Percentiles rank a stretch among this genome's conserved stretches.
Evolutionary conservation across 2,113 vertebrate genomes (phyloP).

Genomic region (Aphyosemion australe): DNA sequence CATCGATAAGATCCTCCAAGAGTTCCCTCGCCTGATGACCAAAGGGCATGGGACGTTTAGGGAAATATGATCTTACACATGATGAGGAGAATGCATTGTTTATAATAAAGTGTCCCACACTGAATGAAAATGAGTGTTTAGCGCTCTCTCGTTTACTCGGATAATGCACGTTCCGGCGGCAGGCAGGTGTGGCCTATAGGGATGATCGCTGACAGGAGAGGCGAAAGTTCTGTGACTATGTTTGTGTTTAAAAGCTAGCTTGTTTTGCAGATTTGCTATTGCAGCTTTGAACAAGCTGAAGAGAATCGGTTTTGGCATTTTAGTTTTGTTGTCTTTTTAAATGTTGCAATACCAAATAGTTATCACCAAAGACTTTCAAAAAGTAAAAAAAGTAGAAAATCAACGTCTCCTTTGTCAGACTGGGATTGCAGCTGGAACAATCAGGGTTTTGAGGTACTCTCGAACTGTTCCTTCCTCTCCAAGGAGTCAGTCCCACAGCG

Average conservation of each 20-base stretch:
- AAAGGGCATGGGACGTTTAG: too few relatives aligned
- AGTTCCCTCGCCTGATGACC: neutral
- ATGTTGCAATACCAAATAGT: conserved; percentile 31
- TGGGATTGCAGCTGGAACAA: conserved; percentile 54
- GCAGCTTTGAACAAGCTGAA: neutral
- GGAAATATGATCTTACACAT: too few relatives aligned
- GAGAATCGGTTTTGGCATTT: neutral
- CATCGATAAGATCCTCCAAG: neutral
- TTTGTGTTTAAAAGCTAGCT: too few relatives aligned
- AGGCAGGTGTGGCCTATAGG: too few relatives aligned
- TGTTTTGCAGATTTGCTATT: too few relatives aligned
- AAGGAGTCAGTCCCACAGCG: conserved; percentile 51
- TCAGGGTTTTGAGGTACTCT: conserved; percentile 60
- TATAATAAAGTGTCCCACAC: too few relatives aligned
- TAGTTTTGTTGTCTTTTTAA: conserved; percentile 17
- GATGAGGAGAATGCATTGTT: too few relatives aligned
- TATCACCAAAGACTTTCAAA: conserved; percentile 29
- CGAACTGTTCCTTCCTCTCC: conserved; percentile 63
- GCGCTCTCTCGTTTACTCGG: too few relatives aligned
- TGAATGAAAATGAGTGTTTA: too few relatives aligned
- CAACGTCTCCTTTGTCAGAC: conserved; percentile 44
- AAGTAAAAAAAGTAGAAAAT: conserved; percentile 17
- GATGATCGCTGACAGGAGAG: too few relatives aligned
- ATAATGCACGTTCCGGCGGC: too few relatives aligned
- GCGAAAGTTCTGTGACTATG: too few relatives aligned